Base-by-base conservation (phyloP, 1,140 invertebrate species). In the Tetragnatha versicolor region DNA sequence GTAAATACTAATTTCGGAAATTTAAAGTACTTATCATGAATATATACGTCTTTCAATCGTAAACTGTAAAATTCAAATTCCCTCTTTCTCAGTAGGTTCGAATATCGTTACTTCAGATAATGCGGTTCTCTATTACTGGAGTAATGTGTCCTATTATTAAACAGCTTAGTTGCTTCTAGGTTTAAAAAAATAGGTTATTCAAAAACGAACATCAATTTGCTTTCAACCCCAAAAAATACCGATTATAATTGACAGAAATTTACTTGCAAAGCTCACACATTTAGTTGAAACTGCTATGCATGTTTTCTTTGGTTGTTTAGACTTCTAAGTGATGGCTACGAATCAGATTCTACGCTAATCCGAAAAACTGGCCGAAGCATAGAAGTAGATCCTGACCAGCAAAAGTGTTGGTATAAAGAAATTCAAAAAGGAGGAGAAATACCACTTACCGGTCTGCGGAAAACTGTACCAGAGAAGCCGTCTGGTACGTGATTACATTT, bases 371-470 rank as follows among this genome's bases (percentile, higher is more conserved):
- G 80, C 20, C 91, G 91, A 6, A 83, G 93, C 25, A 93, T 92
- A 78, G 35, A 66, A 3, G 39, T 79, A 3, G 76, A 81, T 49
- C 93, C 93, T 0, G 88, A 90, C 5, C 92, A 96, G 83, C 91
- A 94, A 82, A 89, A 91, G 79, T 90, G 92, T 75, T 91, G 91
- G 12, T 98, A 98, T 85, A 92, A 92, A 84, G 91, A 90, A 25
- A 90, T 96, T 65, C 94, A 95, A 85, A 92, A 92, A 79, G 96
- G 96, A 5, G 95, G 95, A 2, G 95, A 98, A 87, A 93, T 95
- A 0, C 94, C 94, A 33, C 87, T 96, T 22, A 91, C 94, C 81
- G 94, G 94, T 53, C 89, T 96, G 82, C 88, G 94, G 27, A 96
- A 96, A 85, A 90, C 91, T 45, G 93, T 93, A 17, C 96, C 95